A percentile compares a stretch with the other conserved stretches of the same genome.
These are phyloP conservation scores for Watsonalla cultraria DNA, from an alignment of 2,888 invertebrate genomes.

Conservation along the genomic window DNA sequence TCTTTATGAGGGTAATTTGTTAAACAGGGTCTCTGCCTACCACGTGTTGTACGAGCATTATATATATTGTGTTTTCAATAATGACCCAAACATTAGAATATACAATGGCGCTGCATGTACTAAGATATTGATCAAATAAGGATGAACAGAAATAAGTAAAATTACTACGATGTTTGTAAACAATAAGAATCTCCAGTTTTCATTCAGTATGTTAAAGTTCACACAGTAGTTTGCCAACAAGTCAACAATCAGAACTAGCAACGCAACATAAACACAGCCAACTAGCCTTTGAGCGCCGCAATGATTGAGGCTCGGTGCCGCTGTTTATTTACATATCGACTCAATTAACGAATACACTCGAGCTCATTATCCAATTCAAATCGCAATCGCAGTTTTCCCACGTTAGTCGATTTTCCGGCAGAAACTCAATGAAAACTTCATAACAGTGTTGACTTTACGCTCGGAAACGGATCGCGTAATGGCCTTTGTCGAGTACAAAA, in stretches of 20 bases:
- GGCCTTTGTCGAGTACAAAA: conserved; percentile 72
- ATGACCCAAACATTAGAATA: too few species aligned
- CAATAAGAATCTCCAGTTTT: neutral
- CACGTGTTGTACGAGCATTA: too few species aligned
- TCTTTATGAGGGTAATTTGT: too few species aligned
- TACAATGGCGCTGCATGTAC: too few species aligned
- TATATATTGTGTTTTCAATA: too few species aligned
- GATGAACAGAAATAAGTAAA: too few species aligned
- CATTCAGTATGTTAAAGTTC: conserved; percentile 6
- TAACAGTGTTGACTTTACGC: conserved; percentile 70
- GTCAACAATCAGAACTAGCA: conserved; percentile 48
- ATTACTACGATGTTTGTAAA: too few species aligned
- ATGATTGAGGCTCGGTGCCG: conserved; percentile 49
- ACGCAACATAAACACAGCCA: conserved; percentile 50
- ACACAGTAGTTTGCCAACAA: conserved; percentile 21
- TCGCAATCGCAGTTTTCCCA: conserved; percentile 62
- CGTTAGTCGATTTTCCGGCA: conserved; percentile 65
- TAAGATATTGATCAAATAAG: too few species aligned
- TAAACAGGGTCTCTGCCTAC: too few species aligned
- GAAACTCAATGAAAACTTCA: conserved; percentile 70
- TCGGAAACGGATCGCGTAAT: conserved; percentile 70
- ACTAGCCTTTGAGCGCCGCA: conserved; percentile 55
- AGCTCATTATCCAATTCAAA: conserved; percentile 72
- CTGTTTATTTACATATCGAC: conserved; percentile 71
- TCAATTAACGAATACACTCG: conserved; percentile 66